Conservation (phyloP, 2,113 vertebrate species). For the Tragelaphus imberbis region DNA sequence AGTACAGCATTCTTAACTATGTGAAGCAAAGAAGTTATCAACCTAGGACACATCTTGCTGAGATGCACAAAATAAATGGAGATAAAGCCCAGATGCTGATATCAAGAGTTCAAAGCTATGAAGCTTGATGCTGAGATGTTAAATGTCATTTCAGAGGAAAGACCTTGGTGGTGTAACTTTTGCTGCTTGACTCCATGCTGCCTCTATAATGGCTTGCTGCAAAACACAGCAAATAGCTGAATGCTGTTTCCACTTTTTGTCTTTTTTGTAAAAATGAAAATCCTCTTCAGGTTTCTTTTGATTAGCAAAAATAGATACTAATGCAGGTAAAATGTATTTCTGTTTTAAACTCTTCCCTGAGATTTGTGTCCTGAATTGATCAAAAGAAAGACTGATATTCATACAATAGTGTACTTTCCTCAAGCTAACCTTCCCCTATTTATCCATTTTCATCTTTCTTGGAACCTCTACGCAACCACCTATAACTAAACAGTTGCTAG, state of each 20-base stretch:
- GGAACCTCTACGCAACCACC: background rate
- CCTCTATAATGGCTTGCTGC: background rate
- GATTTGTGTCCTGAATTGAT: background rate
- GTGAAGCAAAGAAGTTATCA: background rate
- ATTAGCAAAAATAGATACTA: background rate
- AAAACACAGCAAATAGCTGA: background rate
- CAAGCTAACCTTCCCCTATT: background rate
- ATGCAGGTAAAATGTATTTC: background rate
- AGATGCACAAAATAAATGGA: background rate
- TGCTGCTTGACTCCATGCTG: accelerated
- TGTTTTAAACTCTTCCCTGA: background rate
- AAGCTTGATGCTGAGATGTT: background rate
- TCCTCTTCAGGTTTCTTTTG: background rate
- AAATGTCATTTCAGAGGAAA: background rate
- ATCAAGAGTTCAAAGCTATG: background rate
- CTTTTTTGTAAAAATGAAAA: background rate
- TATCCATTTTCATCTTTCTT: background rate
- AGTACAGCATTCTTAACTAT: background rate
- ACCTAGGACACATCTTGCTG: background rate
- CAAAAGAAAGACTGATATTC: background rate
- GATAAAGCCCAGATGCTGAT: background rate
- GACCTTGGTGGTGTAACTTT: background rate
- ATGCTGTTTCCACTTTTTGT: background rate
- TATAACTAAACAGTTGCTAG: background rate
- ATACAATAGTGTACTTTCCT: background rate